These are phyloP conservation scores for Drosophila algonquin DNA, from an alignment of 2,888 invertebrate species.

Conservation along the genomic window DNA sequence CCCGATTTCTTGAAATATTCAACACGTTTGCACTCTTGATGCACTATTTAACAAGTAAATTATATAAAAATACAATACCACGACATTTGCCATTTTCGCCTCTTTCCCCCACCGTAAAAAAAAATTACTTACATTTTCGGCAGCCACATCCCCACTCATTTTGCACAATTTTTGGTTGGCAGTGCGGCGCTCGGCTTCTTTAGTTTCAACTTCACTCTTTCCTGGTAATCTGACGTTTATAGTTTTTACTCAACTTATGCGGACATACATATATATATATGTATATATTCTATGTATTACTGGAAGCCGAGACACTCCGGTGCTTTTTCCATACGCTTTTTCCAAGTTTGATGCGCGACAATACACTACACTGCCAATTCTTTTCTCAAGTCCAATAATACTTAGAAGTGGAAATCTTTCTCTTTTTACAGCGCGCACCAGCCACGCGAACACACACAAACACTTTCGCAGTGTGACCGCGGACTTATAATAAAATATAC, in stretches of 20 bases:
- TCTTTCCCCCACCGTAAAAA: conserved; percentile 49
- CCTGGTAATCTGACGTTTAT: background rate
- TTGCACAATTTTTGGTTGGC: conserved; percentile 67
- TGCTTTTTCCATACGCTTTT: conserved; percentile 1
- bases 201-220: conserved; percentile 51
- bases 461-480: conserved; percentile 11
- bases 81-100: background rate
- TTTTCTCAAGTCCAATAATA: conserved; percentile 59
- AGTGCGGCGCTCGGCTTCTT: conserved; percentile 69
- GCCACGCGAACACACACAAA: conserved; percentile 64
- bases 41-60: conserved; percentile 40
- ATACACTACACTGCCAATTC: conserved; percentile 42
- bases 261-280: background rate
- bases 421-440: conserved; percentile 56
- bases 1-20: conserved; percentile 31
- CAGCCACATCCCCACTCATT: conserved; percentile 82
- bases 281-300: background rate
- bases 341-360: conserved; percentile 32
- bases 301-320: background rate
- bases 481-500: background rate
- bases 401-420: conserved; percentile 11
- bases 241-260: background rate
- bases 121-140: conserved; percentile 80
- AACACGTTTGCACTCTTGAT: conserved; percentile 62
- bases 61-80: conserved; percentile 34